phyloP scores from a whole-genome alignment of 1,140 invertebrate genomes.

The Euwallacea fornicatus region DNA sequence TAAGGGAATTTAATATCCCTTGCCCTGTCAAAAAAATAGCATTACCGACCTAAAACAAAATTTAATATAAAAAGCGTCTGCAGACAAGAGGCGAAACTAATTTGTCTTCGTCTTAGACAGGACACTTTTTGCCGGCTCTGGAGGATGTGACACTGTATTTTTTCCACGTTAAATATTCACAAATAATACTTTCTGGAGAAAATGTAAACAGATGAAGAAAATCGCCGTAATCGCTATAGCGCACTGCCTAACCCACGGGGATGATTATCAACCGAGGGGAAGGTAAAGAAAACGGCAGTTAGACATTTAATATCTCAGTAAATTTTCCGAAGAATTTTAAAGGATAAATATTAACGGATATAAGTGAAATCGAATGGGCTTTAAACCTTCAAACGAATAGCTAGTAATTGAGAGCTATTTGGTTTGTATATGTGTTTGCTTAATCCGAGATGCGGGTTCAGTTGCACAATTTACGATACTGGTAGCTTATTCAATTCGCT shows the following conservation, averaged over 20 bases:
- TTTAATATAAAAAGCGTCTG: conserved; percentile 15
- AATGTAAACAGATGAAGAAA: not conserved
- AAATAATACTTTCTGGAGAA: conserved; percentile 1
- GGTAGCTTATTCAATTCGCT: not conserved
- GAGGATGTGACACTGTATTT: conserved; percentile 9
- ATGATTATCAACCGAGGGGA: too few species aligned
- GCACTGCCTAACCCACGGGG: not conserved
- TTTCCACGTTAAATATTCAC: conserved; percentile 8
- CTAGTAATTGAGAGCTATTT: conserved; percentile 17
- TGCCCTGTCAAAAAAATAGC: conserved; percentile 10
- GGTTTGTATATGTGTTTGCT: conserved; percentile 19
- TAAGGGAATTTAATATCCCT: conserved; percentile 7
- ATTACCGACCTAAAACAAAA: conserved; percentile 11
- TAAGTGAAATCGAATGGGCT: not conserved
- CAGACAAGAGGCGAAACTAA: conserved; percentile 12
- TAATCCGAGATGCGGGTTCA: conserved; percentile 10
- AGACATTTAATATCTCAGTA: not conserved
- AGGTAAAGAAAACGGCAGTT: too few species aligned
- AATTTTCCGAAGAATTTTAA: not conserved
- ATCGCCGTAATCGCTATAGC: not conserved
- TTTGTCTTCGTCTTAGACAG: conserved; percentile 9
- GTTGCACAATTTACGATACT: conserved; percentile 12
- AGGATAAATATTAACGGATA: too few species aligned
- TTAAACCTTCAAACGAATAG: conserved; percentile 9
- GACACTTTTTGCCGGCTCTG: conserved; percentile 3